Evolutionary conservation across 2,888 invertebrate genomes (phyloP), one percentile per base, ranked within the genome.

Genomic region (Dinocampus coccinellae): DNA sequence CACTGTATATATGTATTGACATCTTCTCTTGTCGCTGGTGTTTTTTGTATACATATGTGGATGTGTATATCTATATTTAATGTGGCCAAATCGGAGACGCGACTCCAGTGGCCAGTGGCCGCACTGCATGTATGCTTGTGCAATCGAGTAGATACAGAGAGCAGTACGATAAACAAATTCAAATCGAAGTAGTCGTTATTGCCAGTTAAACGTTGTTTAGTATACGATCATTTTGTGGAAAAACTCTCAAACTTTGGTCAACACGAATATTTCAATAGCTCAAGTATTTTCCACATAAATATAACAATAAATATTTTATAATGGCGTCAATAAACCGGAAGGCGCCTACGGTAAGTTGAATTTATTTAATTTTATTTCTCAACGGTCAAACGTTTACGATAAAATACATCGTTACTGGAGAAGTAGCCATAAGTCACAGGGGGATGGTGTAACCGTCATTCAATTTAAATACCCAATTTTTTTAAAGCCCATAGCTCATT

Each of bases 281-380:
- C 69, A 69, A 58, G 47, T 64, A 57, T 72, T 42, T 53, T 66
- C 64, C 34, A 68, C 63, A 52, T 62, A 52, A 69, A 34, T 57
- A 52, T 61, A 34, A 61, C 10, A 52, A 16, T 72, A 29, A 72
- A 67, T 22, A 73, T 73, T 72, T 70, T 67, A 79, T 74, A 57
- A 85, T 85, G 85, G 85, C 86, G 71, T 77, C 80, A 71, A 84
- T 82, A 81, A 83, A 78, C 79, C 84, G 84, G 72, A 78, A 76
- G 3, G 77, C 78, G 64, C 73, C 80, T 63, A 72, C 80, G 81
- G 85, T 85, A 65, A 85, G 84, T 75, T 6, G 0, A 57, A 52
- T 53, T 26, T 57, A 63, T 24, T 36, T 39, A n/a, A 55, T 39
- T 16, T 60, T 24, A n/a, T 9, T 29, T 22, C 55, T 22, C 39